Evolutionary conservation across 2,113 vertebrate species (phyloP), one percentile per base, ranked within the genome.

Genomic region (Poicephalus gulielmi): DNA sequence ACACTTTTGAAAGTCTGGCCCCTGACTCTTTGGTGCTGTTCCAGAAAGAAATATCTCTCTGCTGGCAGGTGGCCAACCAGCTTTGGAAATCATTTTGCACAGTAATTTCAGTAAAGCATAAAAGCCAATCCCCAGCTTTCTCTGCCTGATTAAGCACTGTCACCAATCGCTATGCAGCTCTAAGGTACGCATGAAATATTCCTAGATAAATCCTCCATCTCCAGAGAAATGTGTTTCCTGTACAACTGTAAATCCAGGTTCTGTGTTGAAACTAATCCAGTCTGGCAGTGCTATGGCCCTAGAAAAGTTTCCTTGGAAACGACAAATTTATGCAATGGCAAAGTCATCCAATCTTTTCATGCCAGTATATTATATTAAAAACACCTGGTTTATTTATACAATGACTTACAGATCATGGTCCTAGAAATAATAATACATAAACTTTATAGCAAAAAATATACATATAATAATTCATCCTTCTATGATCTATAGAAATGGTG

Each of bases 381-480:
- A 97, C 96, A 98, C 98, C 95, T 98, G 97, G 86, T 97, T 96
- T 98, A 98, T 98, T 99, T 98, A 98, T 98, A 98, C 98, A 98
- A 97, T 97, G 98, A 98, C 96, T 99, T 98, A 98, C 96, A 98
- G 97, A 97, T 96, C 94, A 96, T 82, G 67, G 82, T 94, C 92
- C 97, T 97, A 97, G 96, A 98, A 98, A 98, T 84, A 97, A 97
- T 90, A 97, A 98, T 98, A 98, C 97, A 98, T 98, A 97, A 98
- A 97, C 83, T 97, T 97, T 96, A 98, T 98, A 98, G 98, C 98
- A 98, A 98, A 98, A 98, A 98, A 98, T 98, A 98, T 98, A 98
- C 98, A 98, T 97, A 98, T 97, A 97, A 97, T 96, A 97, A 97
- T 97, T 97, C 89, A 92, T 94, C 97, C 97, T 97, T 98, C 96